phyloP scores from a whole-genome alignment of 2,113 vertebrate species.

The Hymenochirus boettgeri region DNA sequence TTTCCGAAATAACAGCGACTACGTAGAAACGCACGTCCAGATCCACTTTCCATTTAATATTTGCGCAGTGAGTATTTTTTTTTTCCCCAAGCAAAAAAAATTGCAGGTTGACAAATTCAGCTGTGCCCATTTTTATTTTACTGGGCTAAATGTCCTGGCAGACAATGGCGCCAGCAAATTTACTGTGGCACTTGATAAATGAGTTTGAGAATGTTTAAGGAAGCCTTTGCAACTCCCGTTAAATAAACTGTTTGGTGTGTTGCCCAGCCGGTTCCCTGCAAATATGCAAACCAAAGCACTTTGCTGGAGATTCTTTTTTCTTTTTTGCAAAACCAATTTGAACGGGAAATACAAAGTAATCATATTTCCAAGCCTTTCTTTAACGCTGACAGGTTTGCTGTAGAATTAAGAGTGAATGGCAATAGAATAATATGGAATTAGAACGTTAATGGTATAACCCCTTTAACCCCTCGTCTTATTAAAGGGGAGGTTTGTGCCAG shows the following conservation, averaged over 20 bases:
- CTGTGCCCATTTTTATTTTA: constrained; percentile 17
- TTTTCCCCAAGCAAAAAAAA: background rate
- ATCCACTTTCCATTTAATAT: background rate
- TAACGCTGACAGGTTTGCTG: too few species aligned
- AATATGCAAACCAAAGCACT: constrained; percentile 28
- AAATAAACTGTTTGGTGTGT: constrained; percentile 36
- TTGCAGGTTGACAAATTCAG: constrained; percentile 19
- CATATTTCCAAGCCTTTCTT: too few species aligned
- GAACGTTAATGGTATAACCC: too few species aligned
- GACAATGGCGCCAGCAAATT: constrained; percentile 22
- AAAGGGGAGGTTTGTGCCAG: too few species aligned
- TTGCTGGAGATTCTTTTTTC: background rate
- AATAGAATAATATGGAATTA: too few species aligned
- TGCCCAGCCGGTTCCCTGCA: constrained; percentile 21
- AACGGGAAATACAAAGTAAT: background rate
- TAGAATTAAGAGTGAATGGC: too few species aligned
- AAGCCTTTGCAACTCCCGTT: constrained; percentile 19
- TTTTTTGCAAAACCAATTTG: background rate
- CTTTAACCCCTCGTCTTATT: too few species aligned
- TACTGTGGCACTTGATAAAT: constrained; percentile 37
- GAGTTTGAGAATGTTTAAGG: constrained; percentile 20
- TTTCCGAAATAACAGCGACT: background rate
- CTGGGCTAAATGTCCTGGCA: constrained; percentile 28
- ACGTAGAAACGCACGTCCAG: background rate
- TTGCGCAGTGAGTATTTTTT: background rate